phyloP scores from a whole-genome alignment of 2,797 vertebrate species.

The Ciconia nigra region DNA sequence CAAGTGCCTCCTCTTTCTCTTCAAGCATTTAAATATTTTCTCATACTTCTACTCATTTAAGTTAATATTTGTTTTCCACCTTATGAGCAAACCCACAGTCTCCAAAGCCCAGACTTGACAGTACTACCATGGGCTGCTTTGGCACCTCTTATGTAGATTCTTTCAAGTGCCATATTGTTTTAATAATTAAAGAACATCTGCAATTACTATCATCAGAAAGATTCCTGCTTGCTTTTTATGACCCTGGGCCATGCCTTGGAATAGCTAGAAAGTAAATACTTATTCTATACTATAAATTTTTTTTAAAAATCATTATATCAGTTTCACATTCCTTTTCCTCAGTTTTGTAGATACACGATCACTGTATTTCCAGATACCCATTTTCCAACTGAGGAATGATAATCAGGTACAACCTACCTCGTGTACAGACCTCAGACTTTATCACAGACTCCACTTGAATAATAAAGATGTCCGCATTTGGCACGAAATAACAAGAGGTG shows the following conservation, averaged over 20 bases:
- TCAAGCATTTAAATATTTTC: background rate
- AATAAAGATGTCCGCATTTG: background rate
- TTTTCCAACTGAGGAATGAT: background rate
- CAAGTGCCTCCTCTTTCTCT: background rate
- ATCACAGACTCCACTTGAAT: background rate
- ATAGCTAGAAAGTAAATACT: background rate
- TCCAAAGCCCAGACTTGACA: background rate
- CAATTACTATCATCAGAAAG: background rate
- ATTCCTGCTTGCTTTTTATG: background rate
- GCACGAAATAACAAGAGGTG: background rate
- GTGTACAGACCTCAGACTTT: background rate
- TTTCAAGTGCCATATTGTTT: background rate
- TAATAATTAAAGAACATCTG: background rate
- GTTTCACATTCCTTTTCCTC: background rate
- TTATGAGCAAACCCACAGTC: background rate
- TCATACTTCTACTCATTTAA: background rate
- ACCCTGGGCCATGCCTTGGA: background rate
- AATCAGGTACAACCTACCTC: background rate
- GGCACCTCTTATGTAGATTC: background rate
- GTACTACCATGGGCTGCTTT: fast-evolving
- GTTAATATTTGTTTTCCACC: background rate
- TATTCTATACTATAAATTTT: background rate
- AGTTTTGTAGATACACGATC: background rate
- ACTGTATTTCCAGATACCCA: background rate
- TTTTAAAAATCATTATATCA: background rate